These are phyloP conservation scores for Sebastes schlegelii DNA, from an alignment of 2,113 vertebrate species.

Conservation along the genomic window DNA sequence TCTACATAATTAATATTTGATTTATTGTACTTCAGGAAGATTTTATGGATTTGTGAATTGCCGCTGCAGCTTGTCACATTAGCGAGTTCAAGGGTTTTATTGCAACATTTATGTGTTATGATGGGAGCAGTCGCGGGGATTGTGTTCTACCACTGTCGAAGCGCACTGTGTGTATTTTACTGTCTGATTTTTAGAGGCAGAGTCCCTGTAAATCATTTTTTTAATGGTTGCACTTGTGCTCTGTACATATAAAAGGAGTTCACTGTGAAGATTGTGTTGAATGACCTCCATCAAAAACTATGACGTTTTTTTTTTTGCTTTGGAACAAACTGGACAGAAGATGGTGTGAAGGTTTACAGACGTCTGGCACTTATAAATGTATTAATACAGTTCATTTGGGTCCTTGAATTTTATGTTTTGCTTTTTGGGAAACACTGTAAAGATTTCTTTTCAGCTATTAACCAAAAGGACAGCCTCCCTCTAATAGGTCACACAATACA, in stretches of 20 bases:
- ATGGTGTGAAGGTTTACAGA: conserved; percentile 8
- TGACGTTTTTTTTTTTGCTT: background rate
- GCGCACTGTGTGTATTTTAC: conserved; percentile 51
- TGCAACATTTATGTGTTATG: conserved; percentile 77
- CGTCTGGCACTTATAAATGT: conserved; percentile 5
- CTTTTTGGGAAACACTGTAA: background rate
- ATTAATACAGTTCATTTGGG: conserved; percentile 16
- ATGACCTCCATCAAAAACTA: conserved; percentile 35
- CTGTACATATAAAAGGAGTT: conserved; percentile 38
- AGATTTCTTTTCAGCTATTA: conserved; percentile 2
- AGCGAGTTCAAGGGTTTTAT: conserved; percentile 82
- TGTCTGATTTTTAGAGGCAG: conserved; percentile 57
- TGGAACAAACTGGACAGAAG: conserved; percentile 13
- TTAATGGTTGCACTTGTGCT: conserved; percentile 46
- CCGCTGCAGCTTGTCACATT: conserved; percentile 80
- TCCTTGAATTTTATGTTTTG: conserved; percentile 46
- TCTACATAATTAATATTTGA: conserved; percentile 80
- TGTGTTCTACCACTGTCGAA: conserved; percentile 54
- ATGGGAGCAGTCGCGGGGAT: conserved; percentile 72
- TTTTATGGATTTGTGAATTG: conserved; percentile 81
- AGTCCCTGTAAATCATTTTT: conserved; percentile 52
- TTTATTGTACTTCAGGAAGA: conserved; percentile 73
- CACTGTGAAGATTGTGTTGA: conserved; percentile 22
- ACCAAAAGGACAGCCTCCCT: background rate
- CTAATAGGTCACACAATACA: background rate